A percentile compares a stretch with the other conserved stretches of the same genome.
phyloP scores from a whole-genome alignment of 2,888 invertebrate genomes.

The Spialia ferax region DNA sequence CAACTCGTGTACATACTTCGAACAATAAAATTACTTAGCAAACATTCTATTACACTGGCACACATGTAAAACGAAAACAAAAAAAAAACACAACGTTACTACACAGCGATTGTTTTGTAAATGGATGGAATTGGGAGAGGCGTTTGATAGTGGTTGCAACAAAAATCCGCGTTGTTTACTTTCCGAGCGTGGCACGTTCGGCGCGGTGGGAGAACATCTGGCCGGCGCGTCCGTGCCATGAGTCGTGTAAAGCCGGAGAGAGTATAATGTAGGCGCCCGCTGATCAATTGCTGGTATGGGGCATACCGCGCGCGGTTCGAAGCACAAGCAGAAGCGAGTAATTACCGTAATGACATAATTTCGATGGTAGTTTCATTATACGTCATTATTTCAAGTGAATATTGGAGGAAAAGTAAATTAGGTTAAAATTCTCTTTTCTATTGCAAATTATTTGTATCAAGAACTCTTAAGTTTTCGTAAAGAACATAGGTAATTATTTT shows the following conservation, averaged over 20 bases:
- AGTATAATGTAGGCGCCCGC: slow-evolving; percentile 53
- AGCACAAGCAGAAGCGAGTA: slow-evolving; percentile 36
- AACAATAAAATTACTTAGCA: slow-evolving; percentile 34
- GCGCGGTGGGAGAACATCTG: slow-evolving; percentile 54
- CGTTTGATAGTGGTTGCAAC: slow-evolving; percentile 22
- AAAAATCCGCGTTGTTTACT: slow-evolving; percentile 47
- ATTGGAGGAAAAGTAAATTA: background rate
- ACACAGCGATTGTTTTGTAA: slow-evolving; percentile 11
- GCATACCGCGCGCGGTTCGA: slow-evolving; percentile 38
- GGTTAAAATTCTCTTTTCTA: too few species aligned
- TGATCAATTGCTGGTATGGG: slow-evolving; percentile 62
- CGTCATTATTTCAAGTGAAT: background rate
- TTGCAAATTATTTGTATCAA: too few species aligned
- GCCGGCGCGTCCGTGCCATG: slow-evolving; percentile 48
- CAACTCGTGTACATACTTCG: slow-evolving; percentile 33
- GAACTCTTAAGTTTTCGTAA: too few species aligned
- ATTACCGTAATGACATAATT: background rate
- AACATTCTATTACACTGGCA: slow-evolving; percentile 32
- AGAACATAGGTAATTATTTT: too few species aligned
- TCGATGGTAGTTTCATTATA: too few species aligned
- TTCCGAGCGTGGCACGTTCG: slow-evolving; percentile 36
- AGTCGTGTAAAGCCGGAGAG: slow-evolving; percentile 51
- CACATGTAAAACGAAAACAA: slow-evolving; percentile 2
- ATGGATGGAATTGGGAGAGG: slow-evolving; percentile 11
- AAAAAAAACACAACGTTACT: slow-evolving; percentile 16